A percentile compares a stretch with the other conserved stretches of the same genome.
Evolutionary conservation across 2,113 vertebrate species (phyloP).

Genomic region (Zeus faber): DNA sequence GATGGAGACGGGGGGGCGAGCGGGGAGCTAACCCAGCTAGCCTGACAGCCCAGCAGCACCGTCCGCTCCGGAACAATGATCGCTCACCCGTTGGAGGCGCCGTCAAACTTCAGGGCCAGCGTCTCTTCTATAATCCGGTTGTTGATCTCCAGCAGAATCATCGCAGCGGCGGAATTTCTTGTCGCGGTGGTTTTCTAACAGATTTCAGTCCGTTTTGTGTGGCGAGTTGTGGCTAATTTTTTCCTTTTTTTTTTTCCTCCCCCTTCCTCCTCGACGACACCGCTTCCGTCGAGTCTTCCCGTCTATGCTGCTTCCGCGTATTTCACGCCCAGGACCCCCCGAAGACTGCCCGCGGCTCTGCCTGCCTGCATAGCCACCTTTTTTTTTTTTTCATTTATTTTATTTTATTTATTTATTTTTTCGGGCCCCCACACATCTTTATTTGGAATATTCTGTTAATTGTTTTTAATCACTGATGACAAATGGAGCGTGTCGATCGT

Average conservation of each 20-base stretch:
- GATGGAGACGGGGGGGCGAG: conserved; percentile 29
- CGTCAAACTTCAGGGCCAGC: conserved; percentile 90
- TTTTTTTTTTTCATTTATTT: too few relatives aligned
- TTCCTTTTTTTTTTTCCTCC: conserved; percentile 39
- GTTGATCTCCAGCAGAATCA: conserved; percentile 98
- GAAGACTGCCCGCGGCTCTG: too few relatives aligned
- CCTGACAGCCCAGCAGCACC: conserved; percentile 22
- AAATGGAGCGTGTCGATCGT: too few relatives aligned
- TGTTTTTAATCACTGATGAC: too few relatives aligned
- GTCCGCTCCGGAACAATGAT: conserved; percentile 44
- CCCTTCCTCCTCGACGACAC: conserved; percentile 46
- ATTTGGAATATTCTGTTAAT: too few relatives aligned
- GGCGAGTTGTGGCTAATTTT: conserved; percentile 8
- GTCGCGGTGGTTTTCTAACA: conserved; percentile 23
- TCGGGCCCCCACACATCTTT: too few relatives aligned
- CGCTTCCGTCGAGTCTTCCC: conserved; percentile 71
- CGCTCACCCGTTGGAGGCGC: conserved; percentile 90
- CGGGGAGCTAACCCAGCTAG: conserved; percentile 41
- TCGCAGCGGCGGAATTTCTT: conserved; percentile 66
- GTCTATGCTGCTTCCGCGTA: conserved; percentile 68
- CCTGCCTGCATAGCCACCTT: background rate
- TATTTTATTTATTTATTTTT: too few relatives aligned
- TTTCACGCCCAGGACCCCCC: conserved; percentile 44
- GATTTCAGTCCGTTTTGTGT: conserved; percentile 12
- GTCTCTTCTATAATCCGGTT: conserved; percentile 98